A percentile compares a stretch with the other conserved stretches of the same genome.
Conservation (phyloP, 2,888 invertebrate genomes). For the Ornithoptera priamus region DNA sequence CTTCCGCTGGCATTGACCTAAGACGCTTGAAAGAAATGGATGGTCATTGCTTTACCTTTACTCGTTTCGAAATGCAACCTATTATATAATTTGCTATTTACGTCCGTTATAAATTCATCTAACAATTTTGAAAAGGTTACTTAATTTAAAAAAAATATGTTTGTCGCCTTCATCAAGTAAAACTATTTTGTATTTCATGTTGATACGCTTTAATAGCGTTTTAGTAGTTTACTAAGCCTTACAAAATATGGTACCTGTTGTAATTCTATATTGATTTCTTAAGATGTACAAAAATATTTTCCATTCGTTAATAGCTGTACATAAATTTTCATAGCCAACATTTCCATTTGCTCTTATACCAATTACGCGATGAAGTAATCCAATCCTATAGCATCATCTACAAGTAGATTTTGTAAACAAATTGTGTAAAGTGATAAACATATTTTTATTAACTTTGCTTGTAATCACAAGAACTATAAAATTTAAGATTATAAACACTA, state of each 20-base stretch:
- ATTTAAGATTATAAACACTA: no score
- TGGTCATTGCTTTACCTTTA: slow-evolving; percentile 19
- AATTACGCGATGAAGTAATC: not conserved
- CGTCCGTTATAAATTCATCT: slow-evolving; percentile 2
- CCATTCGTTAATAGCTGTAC: slow-evolving; percentile 4
- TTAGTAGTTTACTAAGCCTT: not conserved
- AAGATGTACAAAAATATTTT: not conserved
- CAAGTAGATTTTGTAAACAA: not conserved
- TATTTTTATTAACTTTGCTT: not conserved
- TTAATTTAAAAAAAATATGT: not conserved
- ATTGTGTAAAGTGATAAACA: not conserved
- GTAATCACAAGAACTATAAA: no score
- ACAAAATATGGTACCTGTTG: not conserved
- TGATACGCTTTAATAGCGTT: not conserved
- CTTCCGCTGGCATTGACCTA: slow-evolving; percentile 71
- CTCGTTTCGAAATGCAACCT: slow-evolving; percentile 16
- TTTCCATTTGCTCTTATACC: not conserved
- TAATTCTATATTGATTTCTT: not conserved
- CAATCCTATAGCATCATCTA: not conserved
- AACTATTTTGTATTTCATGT: not conserved
- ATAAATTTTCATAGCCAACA: slow-evolving; percentile 14
- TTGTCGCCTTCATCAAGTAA: not conserved
- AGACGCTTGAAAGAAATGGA: slow-evolving; percentile 31
- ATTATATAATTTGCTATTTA: slow-evolving; percentile 19
- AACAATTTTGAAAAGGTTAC: not conserved